Evolutionary conservation across 1,140 invertebrate genomes (phyloP).

Genomic region (Polyergus mexicanus): DNA sequence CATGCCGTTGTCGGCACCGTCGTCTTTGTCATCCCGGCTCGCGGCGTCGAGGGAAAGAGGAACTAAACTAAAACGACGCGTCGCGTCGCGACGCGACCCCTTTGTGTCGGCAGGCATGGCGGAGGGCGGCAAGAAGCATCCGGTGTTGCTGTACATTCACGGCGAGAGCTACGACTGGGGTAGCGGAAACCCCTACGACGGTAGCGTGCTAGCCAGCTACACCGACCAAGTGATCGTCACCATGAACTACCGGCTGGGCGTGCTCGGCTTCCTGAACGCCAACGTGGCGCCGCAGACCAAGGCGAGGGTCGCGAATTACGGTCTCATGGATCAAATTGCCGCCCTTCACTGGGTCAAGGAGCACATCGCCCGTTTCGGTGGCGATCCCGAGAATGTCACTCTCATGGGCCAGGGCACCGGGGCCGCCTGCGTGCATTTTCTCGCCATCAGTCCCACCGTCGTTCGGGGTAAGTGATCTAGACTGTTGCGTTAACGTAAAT

Average conservation of each 20-base stretch:
- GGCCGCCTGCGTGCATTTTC: constrained; percentile 97
- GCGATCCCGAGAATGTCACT: constrained; percentile 95
- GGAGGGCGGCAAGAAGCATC: constrained; percentile 89
- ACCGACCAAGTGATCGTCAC: constrained; percentile 97
- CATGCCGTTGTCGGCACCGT: constrained; percentile 1
- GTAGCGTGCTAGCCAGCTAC: constrained; percentile 95
- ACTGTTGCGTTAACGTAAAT: background rate
- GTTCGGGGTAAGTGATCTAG: constrained; percentile 90
- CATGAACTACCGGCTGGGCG: constrained; percentile 98
- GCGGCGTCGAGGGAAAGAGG: constrained; percentile 32
- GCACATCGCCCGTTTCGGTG: constrained; percentile 96
- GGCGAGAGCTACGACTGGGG: constrained; percentile 98
- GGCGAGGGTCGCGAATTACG: constrained; percentile 96
- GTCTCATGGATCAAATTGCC: constrained; percentile 97
- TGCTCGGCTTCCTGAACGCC: constrained; percentile 96
- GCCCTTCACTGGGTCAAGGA: constrained; percentile 97
- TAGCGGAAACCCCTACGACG: constrained; percentile 97
- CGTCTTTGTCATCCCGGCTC: constrained; percentile 44
- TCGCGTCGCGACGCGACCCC: constrained; percentile 46
- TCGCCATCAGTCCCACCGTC: constrained; percentile 97
- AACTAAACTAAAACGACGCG: constrained; percentile 47
- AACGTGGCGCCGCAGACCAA: constrained; percentile 93
- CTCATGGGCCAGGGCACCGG: constrained; percentile 97
- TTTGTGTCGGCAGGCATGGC: constrained; percentile 81
- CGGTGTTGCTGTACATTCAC: constrained; percentile 97